These are phyloP conservation scores for Paracyclopina nana DNA, from an alignment of 1,140 invertebrate species.

Conservation along the genomic window DNA sequence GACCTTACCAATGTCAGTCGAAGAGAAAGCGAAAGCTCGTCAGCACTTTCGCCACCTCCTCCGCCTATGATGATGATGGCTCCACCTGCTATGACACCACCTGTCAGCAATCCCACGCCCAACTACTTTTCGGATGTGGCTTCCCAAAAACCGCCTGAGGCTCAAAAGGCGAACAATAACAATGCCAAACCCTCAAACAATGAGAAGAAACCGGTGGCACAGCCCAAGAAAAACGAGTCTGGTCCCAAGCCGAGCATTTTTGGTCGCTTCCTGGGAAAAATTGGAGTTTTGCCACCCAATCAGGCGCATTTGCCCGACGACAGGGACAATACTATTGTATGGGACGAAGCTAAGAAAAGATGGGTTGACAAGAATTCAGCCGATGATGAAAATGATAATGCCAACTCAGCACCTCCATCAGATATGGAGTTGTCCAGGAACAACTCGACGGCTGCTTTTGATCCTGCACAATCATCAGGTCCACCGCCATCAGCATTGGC, in stretches of 20 bases:
- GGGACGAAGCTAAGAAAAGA: slow-evolving; percentile 4
- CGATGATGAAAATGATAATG: background rate
- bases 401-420: slow-evolving; percentile 6
- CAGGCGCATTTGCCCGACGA: slow-evolving; percentile 16
- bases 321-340: slow-evolving; percentile 3
- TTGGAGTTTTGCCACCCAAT: slow-evolving; percentile 12
- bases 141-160: background rate
- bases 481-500: background rate
- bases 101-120: background rate
- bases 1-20: too few species aligned
- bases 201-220: background rate
- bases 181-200: background rate
- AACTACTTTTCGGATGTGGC: background rate
- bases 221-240: background rate
- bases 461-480: background rate
- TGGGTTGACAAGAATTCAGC: slow-evolving; percentile 7
- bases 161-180: background rate
- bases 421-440: slow-evolving; percentile 3
- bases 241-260: background rate
- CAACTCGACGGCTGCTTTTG: background rate
- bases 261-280: slow-evolving; percentile 3
- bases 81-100: background rate
- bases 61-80: too few species aligned
- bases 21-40: too few species aligned
- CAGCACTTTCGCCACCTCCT: too few species aligned